phyloP scores from a whole-genome alignment of 2,888 invertebrate species.

The Drosophila paramelanica region DNA sequence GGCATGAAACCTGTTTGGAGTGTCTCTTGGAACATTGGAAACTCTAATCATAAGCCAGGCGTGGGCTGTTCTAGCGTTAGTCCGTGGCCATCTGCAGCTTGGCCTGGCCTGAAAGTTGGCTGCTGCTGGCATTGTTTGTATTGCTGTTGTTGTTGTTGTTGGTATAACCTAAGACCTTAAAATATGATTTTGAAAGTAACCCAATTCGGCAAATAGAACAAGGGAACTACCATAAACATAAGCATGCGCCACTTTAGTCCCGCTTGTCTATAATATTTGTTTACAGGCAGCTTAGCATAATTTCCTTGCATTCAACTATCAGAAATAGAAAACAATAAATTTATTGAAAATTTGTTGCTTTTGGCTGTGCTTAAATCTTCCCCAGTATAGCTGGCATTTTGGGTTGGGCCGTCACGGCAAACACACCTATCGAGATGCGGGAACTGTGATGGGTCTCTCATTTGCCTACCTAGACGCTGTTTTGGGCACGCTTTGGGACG shows the following conservation, averaged over 20 bases:
- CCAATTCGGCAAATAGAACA: constrained; percentile 70
- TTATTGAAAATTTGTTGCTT: constrained; percentile 32
- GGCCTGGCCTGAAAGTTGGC: constrained; percentile 37
- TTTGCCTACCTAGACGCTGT: constrained; percentile 40
- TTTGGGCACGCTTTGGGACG: constrained; percentile 42
- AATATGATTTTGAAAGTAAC: constrained; percentile 79
- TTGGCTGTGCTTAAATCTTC: constrained; percentile 39
- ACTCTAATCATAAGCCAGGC: constrained; percentile 63
- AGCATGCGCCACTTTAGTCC: constrained; percentile 37
- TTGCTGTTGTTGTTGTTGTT: constrained; percentile 36
- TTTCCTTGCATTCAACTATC: constrained; percentile 48
- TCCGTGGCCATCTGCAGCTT: constrained; percentile 43
- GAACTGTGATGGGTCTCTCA: constrained; percentile 28
- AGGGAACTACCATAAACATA: constrained; percentile 34
- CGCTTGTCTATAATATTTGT: constrained; percentile 44
- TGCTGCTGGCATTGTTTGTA: constrained; percentile 33
- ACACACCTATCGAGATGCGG: constrained; percentile 20
- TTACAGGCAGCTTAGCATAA: constrained; percentile 61
- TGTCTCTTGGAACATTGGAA: constrained; percentile 31
- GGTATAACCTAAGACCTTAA: constrained; percentile 71
- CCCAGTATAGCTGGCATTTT: constrained; percentile 34
- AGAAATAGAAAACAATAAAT: constrained; percentile 71
- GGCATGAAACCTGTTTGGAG: constrained; percentile 59
- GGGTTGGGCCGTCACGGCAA: constrained; percentile 55
- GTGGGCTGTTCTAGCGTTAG: constrained; percentile 61